phyloP scores from a whole-genome alignment of 1,140 invertebrate genomes.

The Helicoverpa armigera region DNA sequence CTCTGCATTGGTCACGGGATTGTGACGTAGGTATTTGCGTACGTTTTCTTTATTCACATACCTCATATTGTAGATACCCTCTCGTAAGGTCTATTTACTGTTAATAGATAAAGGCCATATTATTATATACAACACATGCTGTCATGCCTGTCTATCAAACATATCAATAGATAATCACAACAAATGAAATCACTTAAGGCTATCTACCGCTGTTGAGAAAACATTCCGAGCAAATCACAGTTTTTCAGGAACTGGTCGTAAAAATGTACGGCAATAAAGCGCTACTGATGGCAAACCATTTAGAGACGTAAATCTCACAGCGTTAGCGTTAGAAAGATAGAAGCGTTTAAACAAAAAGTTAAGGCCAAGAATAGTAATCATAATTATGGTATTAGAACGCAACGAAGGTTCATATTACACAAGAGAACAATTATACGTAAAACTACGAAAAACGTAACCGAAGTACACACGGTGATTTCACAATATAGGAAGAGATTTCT shows the following conservation, averaged over 20 bases:
- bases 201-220: background rate
- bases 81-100: no score
- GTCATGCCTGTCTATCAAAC: conserved; percentile 6
- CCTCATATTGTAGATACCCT: no score
- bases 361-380: no score
- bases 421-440: no score
- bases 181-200: background rate
- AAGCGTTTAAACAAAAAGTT: no score
- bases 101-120: no score
- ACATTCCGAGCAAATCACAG: background rate
- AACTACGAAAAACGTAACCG: background rate
- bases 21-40: background rate
- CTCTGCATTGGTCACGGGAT: conserved; percentile 53
- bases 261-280: no score
- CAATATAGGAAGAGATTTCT: conserved; percentile 35
- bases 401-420: no score
- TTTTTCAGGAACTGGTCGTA: background rate
- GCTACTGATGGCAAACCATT: no score
- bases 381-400: no score
- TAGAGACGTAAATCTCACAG: no score
- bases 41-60: background rate
- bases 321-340: no score
- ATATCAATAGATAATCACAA: background rate
- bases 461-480: background rate
- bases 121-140: background rate